Evolutionary conservation across 2,113 vertebrate species (phyloP), one percentile per base, ranked within the genome.

Genomic region (Catharus fuscescens): DNA sequence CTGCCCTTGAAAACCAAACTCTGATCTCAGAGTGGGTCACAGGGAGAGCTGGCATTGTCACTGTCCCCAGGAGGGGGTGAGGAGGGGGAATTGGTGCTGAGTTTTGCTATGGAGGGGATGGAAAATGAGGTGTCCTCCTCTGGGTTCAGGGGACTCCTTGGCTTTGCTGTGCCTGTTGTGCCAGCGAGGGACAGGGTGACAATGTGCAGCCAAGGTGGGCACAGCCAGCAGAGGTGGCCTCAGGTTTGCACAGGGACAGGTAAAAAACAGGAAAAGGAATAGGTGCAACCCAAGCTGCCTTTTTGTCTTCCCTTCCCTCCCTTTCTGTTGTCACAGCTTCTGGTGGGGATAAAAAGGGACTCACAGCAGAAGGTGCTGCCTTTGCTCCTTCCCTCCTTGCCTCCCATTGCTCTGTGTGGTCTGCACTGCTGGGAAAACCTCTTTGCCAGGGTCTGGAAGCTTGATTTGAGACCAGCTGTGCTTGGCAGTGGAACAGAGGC

Each of bases 1-100:
- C 94, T 95, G 71, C 91, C 96, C 89, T 94, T 96, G 73, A 86
- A 86, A 94, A 93, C 77, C 54, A 52, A 88, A 62, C 24, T 4
- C 26, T 12, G 77, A 34, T 48, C 94, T 92, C 96, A 78, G 11
- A 95, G 87, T 8, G 67, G 85, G 82, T 67, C 57, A 66, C 66
- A 32, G 28, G 31, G 54, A 66, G 72, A 50, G 80, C 88, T 87
- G 91, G 86, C 64, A 18, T 26, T 54, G 57, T n/a, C 54, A 9
- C 73, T 24, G 45, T 44, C 85, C 59, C 77, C 64, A 48, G 95
- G 47, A 84, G 50, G 77, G 85, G 84, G 10, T 5, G 47, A 48
- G 34, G 59, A 83, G 53, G 40, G 78, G 59, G 34, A 65, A 12
- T 7, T 47, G 76, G 47, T 54, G 59, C 92, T 61, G 6, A 11